phyloP scores from a whole-genome alignment of 2,113 vertebrate genomes.

The Amphiprion percula region DNA sequence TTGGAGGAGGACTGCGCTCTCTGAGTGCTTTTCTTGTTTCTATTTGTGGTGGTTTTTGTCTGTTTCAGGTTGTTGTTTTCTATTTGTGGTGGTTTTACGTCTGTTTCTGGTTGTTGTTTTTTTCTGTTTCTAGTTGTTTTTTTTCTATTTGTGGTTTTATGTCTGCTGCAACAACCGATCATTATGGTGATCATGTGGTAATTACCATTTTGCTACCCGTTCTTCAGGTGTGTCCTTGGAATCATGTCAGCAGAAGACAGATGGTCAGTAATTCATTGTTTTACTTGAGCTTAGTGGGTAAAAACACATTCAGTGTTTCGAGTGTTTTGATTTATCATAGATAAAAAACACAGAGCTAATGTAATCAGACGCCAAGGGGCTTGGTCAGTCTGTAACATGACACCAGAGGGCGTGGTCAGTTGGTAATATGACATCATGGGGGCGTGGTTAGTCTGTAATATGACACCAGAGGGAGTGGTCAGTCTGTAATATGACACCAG shows the following conservation, averaged over 20 bases:
- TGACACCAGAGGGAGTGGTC: background rate
- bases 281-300: constrained; percentile 16
- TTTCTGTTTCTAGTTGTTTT: no score
- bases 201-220: no score
- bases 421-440: background rate
- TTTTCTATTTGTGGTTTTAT: no score
- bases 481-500: background rate
- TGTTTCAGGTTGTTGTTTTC: no score
- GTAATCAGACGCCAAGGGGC: background rate
- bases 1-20: no score
- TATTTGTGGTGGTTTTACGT: no score
- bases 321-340: background rate
- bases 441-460: background rate
- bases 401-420: background rate
- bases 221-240: no score
- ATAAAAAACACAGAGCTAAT: background rate
- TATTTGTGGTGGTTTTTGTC: no score
- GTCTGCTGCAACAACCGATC: no score
- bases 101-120: no score
- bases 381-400: background rate
- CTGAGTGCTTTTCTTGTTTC: no score
- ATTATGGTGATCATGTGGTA: no score
- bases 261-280: background rate
- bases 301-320: constrained; percentile 22
- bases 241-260: background rate